Conservation (phyloP, 2,113 vertebrate species). For the Gallinago jamesoni region DNA sequence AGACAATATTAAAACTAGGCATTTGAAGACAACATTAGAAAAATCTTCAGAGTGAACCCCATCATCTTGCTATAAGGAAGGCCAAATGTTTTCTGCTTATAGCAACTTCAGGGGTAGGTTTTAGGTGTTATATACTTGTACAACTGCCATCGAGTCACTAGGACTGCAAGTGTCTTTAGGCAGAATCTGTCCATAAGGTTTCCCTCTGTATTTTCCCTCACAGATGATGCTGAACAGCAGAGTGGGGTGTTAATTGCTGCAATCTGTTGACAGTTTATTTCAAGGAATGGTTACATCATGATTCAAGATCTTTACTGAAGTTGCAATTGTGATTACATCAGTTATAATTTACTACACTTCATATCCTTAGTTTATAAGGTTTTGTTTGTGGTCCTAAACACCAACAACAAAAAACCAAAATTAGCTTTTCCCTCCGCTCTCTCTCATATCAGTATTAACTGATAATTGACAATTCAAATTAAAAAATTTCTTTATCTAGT, state of each 20-base stretch:
- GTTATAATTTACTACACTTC: not conserved
- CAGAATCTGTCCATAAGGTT: not conserved
- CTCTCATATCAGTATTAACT: not conserved
- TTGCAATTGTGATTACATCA: not conserved
- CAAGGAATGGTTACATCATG: not conserved
- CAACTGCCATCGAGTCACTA: fast-evolving
- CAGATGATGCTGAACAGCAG: not conserved
- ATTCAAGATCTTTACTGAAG: not conserved
- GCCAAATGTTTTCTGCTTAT: not conserved
- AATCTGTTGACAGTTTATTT: not conserved
- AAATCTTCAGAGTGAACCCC: not conserved
- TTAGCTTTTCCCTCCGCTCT: not conserved
- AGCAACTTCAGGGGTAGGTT: not conserved
- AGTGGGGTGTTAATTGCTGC: not conserved
- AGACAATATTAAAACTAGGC: not conserved
- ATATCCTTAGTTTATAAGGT: not conserved
- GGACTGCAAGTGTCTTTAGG: not conserved
- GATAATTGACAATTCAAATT: not conserved
- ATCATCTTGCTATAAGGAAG: not conserved
- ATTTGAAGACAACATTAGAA: not conserved
- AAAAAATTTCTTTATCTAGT: not conserved
- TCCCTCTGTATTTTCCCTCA: not conserved
- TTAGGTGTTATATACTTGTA: not conserved
- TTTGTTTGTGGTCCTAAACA: not conserved
- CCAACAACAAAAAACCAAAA: not conserved